phyloP scores from a whole-genome alignment of 2,113 vertebrate genomes.

The Hucho hucho region DNA sequence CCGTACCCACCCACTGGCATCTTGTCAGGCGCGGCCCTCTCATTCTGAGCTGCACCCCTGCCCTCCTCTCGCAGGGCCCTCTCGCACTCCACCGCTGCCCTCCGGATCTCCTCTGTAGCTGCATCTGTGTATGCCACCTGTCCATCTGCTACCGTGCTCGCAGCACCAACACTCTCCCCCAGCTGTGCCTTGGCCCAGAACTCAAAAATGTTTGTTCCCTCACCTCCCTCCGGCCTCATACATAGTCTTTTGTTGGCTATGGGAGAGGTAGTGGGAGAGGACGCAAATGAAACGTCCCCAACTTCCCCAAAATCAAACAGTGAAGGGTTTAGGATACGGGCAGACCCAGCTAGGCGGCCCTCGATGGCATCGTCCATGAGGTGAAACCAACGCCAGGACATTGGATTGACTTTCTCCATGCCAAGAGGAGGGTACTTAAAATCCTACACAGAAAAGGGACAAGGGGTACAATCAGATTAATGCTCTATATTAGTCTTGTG shows the following conservation, averaged over 20 bases:
- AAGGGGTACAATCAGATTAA: background rate
- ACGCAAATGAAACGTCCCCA: background rate
- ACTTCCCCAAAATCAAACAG: slow-evolving; percentile 22
- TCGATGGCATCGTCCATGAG: slow-evolving; percentile 61
- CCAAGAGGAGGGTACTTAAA: slow-evolving; percentile 58
- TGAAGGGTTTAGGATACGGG: slow-evolving; percentile 22
- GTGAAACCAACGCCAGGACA: slow-evolving; percentile 64
- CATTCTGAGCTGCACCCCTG: background rate
- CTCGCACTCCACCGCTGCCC: background rate
- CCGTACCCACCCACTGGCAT: background rate
- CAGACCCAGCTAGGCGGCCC: slow-evolving; percentile 43
- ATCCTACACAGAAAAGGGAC: slow-evolving; percentile 27
- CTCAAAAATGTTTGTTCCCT: slow-evolving; percentile 35
- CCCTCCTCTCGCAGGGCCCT: background rate
- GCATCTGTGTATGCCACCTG: background rate
- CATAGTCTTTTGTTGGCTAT: slow-evolving; percentile 44
- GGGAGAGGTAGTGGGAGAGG: slow-evolving; percentile 5
- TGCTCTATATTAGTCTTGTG: background rate
- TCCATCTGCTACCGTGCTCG: background rate
- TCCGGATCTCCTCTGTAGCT: slow-evolving; percentile 1
- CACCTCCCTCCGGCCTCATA: slow-evolving; percentile 30
- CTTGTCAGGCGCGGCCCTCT: background rate
- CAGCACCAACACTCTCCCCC: background rate
- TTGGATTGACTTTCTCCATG: slow-evolving; percentile 35
- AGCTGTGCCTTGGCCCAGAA: slow-evolving; percentile 14